A percentile compares a stretch with the other conserved stretches of the same genome.
These are phyloP conservation scores for Poeciliopsis presidionis DNA, from an alignment of 2,797 vertebrate species.

Conservation along the genomic window DNA sequence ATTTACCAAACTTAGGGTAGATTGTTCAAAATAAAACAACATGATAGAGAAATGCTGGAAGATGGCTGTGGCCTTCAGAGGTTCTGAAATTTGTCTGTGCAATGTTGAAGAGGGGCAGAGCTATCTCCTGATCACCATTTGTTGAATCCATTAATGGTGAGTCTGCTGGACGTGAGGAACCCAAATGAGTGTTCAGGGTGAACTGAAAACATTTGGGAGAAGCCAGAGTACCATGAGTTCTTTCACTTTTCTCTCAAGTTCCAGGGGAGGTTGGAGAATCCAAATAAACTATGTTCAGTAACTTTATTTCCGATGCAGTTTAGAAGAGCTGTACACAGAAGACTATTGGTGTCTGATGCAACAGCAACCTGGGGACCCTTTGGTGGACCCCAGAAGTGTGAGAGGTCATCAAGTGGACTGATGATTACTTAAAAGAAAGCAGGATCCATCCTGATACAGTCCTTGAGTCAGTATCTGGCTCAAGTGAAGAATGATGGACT, in stretches of 20 bases:
- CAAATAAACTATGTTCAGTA: neutral
- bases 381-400: neutral
- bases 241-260: neutral
- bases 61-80: neutral
- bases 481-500: neutral
- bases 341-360: too few species aligned
- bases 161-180: neutral
- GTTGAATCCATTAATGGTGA: neutral
- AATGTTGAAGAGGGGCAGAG: neutral
- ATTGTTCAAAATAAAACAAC: neutral
- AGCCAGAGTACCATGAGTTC: neutral
- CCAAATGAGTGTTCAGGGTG: neutral
- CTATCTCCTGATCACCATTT: neutral
- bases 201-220: neutral
- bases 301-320: neutral
- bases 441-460: neutral
- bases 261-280: neutral
- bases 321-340: neutral
- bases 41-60: neutral
- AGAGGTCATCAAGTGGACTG: neutral
- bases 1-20: neutral
- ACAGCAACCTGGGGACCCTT: neutral
- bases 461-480: neutral
- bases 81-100: neutral
- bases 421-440: neutral